A percentile compares a stretch with the other conserved stretches of the same genome.
These are phyloP conservation scores for Microchirus variegatus DNA, from an alignment of 2,797 vertebrate genomes.

Conservation along the genomic window DNA sequence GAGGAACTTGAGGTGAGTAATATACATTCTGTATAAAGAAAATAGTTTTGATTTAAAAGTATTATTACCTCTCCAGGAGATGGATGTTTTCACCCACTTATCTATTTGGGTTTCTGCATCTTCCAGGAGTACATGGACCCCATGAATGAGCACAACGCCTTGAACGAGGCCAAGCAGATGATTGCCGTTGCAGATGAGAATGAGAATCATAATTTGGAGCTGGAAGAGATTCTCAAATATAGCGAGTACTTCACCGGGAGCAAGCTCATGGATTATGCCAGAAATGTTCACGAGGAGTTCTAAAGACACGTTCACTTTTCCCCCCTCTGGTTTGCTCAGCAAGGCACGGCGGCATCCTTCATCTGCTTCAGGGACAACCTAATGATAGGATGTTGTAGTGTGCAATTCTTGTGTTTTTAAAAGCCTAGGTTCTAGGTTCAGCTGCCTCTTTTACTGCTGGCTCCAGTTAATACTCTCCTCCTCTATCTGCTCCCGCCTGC, in stretches of 20 bases:
- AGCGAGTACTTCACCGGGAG: slow-evolving; percentile 99
- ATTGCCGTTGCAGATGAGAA: slow-evolving; percentile 98
- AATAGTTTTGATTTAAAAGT: not conserved
- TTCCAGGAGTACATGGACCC: slow-evolving; percentile 97
- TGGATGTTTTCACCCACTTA: no score
- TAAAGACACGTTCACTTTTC: slow-evolving; percentile 59
- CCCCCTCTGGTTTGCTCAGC: not conserved
- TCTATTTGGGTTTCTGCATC: not conserved
- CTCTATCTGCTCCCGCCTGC: slow-evolving; percentile 17
- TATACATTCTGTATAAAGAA: not conserved
- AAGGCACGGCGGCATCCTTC: not conserved
- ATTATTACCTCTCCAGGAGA: no score
- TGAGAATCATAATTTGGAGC: slow-evolving; percentile 91
- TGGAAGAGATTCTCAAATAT: slow-evolving; percentile 96
- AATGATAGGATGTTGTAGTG: slow-evolving; percentile 34
- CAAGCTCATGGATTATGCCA: slow-evolving; percentile 98
- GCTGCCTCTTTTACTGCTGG: slow-evolving; percentile 39
- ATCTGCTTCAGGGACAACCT: slow-evolving; percentile 43
- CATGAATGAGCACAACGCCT: slow-evolving; percentile 95
- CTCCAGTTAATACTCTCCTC: slow-evolving; percentile 16
- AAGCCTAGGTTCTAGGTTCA: slow-evolving; percentile 27
- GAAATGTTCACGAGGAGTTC: slow-evolving; percentile 97
- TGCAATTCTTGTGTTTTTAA: slow-evolving; percentile 40
- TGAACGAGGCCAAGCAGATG: slow-evolving; percentile 98
- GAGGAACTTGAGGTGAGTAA: slow-evolving; percentile 91